These are phyloP conservation scores for Latrodectus geometricus DNA, from an alignment of 1,140 invertebrate genomes.

Conservation along the genomic window DNA sequence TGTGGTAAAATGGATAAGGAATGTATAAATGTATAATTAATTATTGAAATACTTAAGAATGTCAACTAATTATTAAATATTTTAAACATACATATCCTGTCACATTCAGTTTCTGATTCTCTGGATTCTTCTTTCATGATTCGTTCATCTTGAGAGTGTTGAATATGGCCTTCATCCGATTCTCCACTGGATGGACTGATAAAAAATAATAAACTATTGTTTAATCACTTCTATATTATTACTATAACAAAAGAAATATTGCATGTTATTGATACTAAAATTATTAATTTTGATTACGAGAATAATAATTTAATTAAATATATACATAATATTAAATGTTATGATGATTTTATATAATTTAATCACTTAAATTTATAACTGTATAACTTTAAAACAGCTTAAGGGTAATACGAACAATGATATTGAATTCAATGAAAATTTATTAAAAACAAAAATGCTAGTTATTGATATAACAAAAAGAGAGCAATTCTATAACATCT, in stretches of 20 bases:
- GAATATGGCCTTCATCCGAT: constrained; percentile 36
- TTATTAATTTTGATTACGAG: too few relatives aligned
- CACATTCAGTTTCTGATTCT: constrained; percentile 58
- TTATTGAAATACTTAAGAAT: background rate
- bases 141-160: constrained; percentile 13
- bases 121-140: constrained; percentile 50
- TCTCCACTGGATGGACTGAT: constrained; percentile 42
- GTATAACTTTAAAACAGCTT: too few relatives aligned
- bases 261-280: background rate
- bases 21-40: background rate
- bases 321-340: too few relatives aligned
- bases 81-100: constrained; percentile 47
- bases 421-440: too few relatives aligned
- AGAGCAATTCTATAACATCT: too few relatives aligned
- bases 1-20: too few relatives aligned
- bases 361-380: too few relatives aligned
- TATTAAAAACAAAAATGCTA: too few relatives aligned
- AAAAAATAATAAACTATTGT: background rate
- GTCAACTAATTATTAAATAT: background rate
- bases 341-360: too few relatives aligned
- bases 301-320: background rate
- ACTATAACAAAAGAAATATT: background rate
- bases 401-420: too few relatives aligned
- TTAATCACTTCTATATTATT: background rate
- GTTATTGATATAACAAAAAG: too few relatives aligned